Conservation (phyloP, 2,797 vertebrate genomes). For the Coregonus sp. region DNA sequence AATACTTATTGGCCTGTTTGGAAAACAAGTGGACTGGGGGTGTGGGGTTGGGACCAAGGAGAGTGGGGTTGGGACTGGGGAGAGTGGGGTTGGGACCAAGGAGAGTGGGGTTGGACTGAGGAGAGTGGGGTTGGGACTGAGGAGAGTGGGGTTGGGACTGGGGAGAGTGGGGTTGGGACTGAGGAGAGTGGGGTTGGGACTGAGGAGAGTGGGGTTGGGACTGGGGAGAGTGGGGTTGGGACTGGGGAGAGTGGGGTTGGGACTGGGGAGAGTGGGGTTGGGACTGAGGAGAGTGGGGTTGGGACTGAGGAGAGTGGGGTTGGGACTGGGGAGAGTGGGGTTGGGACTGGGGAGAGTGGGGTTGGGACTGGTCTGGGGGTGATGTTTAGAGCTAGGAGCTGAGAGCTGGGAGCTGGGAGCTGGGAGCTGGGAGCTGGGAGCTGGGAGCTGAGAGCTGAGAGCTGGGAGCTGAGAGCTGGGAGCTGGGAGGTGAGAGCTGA, state of each 20-base stretch:
- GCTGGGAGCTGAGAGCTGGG: too few relatives aligned
- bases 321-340: neutral
- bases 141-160: neutral
- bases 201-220: neutral
- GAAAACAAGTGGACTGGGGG: neutral
- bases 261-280: neutral
- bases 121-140: neutral
- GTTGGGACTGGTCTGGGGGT: neutral
- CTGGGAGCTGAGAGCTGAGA: too few relatives aligned
- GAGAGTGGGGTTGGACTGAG: neutral
- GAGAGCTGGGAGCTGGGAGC: too few relatives aligned
- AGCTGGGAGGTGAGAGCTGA: too few relatives aligned
- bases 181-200: neutral
- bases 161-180: neutral
- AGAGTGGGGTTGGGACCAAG: neutral
- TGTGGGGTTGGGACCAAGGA: neutral
- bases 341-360: too few relatives aligned
- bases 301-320: neutral
- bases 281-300: neutral
- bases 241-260: too few relatives aligned
- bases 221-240: neutral
- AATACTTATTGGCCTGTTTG: conserved; percentile 8
- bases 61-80: neutral
- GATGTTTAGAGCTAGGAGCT: too few relatives aligned
- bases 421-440: too few relatives aligned